A percentile compares a stretch with the other conserved stretches of the same genome.
phyloP scores from a whole-genome alignment of 2,888 invertebrate genomes.

The Drosophila pegasa region DNA sequence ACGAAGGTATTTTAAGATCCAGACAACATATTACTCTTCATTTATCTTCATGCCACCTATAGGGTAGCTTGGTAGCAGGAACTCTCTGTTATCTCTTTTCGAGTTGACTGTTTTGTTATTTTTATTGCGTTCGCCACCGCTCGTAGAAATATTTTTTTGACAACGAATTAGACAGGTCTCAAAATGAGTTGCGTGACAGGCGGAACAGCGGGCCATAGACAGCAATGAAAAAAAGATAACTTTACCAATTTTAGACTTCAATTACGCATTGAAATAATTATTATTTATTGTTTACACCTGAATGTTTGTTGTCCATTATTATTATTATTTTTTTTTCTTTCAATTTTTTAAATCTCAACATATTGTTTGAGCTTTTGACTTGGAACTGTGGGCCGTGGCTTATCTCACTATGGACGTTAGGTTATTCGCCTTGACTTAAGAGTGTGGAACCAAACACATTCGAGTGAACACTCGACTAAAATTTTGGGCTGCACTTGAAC shows the following conservation, averaged over 20 bases:
- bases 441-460: constrained; percentile 21
- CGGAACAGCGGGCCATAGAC: constrained; percentile 11
- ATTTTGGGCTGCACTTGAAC: constrained; percentile 18
- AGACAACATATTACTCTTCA: no score
- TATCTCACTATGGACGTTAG: constrained; percentile 20
- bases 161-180: constrained; percentile 62
- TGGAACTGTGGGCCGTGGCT: constrained; percentile 19
- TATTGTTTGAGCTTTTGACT: constrained; percentile 11
- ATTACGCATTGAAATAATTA: constrained; percentile 66
- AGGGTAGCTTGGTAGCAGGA: constrained; percentile 6
- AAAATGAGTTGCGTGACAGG: constrained; percentile 50
- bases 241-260: constrained; percentile 51
- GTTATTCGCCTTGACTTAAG: constrained; percentile 39
- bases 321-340: background rate
- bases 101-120: constrained; percentile 10
- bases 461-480: constrained; percentile 16
- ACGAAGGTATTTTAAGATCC: no score
- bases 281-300: constrained; percentile 72
- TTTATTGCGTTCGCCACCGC: constrained; percentile 8
- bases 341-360: constrained; percentile 14
- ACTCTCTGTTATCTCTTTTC: background rate
- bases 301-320: constrained; percentile 53
- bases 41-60: background rate
- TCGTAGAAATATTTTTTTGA: constrained; percentile 31
- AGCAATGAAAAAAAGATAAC: constrained; percentile 13